Evolutionary conservation across 2,797 vertebrate genomes (phyloP).

Genomic region (Helostoma temminkii): DNA sequence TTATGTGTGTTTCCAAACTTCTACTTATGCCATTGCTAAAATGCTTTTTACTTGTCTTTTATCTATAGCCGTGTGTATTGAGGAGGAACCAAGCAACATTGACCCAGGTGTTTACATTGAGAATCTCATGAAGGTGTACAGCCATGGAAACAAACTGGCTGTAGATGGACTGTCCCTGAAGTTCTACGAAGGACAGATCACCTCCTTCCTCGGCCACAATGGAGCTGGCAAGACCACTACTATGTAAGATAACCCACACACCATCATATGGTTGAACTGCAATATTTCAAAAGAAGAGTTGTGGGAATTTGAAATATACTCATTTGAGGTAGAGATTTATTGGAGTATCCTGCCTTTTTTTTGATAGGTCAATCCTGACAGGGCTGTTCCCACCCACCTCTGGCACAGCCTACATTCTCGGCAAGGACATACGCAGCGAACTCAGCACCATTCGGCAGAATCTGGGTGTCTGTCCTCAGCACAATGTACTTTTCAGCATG

Average conservation of each 20-base stretch:
- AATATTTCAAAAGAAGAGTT: background rate
- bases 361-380: conserved; percentile 95
- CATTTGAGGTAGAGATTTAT: background rate
- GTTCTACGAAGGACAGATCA: conserved; percentile 98
- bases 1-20: background rate
- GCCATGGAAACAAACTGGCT: conserved; percentile 94
- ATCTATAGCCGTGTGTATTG: conserved; percentile 89
- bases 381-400: conserved; percentile 97
- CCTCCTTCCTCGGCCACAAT: conserved; percentile 97
- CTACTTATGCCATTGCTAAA: background rate
- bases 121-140: conserved; percentile 96
- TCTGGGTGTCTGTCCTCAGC: conserved; percentile 96
- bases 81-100: conserved; percentile 94
- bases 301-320: background rate
- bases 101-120: conserved; percentile 95
- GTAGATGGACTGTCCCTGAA: conserved; percentile 94
- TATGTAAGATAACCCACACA: conserved; percentile 87
- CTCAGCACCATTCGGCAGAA: conserved; percentile 93
- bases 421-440: conserved; percentile 94
- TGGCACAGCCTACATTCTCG: conserved; percentile 96
- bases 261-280: background rate
- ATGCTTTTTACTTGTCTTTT: background rate
- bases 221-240: conserved; percentile 99
- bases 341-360: conserved; percentile 15
- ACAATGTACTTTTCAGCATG: conserved; percentile 98